A percentile compares a stretch with the other conserved stretches of the same genome.
Conservation (phyloP, 2,113 vertebrate genomes). For the Paradoxurus hermaphroditus region DNA sequence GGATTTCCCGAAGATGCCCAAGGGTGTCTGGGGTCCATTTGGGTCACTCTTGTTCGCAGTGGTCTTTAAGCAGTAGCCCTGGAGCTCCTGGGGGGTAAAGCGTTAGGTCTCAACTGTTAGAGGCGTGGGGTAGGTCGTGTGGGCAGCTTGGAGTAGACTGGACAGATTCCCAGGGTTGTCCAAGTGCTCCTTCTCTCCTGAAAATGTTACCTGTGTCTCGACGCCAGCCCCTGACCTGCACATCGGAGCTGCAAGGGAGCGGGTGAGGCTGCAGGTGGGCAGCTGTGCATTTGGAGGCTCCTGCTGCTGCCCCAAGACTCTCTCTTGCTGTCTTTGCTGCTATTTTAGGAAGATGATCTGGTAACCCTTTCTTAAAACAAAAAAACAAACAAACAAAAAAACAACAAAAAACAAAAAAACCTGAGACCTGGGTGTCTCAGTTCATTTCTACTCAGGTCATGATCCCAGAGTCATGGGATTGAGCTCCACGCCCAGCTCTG, state of each 20-base stretch:
- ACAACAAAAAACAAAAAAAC: too few relatives aligned
- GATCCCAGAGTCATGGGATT: too few relatives aligned
- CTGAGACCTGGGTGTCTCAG: too few relatives aligned
- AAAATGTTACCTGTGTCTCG: background rate
- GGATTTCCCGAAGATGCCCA: background rate
- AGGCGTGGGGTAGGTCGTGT: background rate
- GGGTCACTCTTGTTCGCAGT: background rate
- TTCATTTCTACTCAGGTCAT: too few relatives aligned
- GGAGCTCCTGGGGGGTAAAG: background rate
- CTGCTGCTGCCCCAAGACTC: background rate
- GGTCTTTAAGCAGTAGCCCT: background rate
- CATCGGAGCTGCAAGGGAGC: background rate
- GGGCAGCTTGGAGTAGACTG: background rate
- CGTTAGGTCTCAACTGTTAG: background rate
- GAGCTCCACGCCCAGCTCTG: too few relatives aligned
- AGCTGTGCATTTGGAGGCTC: background rate
- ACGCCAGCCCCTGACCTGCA: background rate
- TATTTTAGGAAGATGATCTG: background rate
- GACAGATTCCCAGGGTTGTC: background rate
- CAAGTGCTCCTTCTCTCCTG: background rate
- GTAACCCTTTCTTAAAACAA: background rate
- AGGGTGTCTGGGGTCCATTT: background rate
- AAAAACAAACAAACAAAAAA: background rate
- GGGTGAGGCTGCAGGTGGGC: background rate
- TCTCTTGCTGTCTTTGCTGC: background rate